Conservation (phyloP, 53 echinoderm and acorn worm species). For the Paelopatides confundens region DNA sequence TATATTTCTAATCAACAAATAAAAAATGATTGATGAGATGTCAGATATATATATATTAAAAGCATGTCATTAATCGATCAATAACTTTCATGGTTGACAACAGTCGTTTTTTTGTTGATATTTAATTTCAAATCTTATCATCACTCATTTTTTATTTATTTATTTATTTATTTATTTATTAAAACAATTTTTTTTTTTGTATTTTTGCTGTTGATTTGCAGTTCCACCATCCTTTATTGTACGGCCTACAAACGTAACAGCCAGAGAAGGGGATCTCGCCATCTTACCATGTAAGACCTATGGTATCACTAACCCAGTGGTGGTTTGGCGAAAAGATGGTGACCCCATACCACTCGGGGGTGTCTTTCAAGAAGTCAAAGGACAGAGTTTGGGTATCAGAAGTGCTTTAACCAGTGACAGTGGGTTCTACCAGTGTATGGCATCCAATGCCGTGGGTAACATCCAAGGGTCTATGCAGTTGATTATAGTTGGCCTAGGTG, state of each 20-base stretch:
- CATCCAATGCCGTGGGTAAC: conserved; percentile 76
- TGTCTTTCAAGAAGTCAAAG: conserved; percentile 36
- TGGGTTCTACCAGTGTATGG: conserved; percentile 90
- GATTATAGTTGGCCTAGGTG: conserved; percentile 80
- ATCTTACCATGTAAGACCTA: conserved; percentile 77
- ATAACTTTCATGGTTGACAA: too few relatives aligned
- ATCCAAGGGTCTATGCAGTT: conserved; percentile 80
- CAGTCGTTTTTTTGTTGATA: too few relatives aligned
- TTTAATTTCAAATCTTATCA: too few relatives aligned
- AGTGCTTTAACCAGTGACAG: conserved; percentile 54
- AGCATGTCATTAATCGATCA: too few relatives aligned
- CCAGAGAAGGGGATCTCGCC: conserved; percentile 48
- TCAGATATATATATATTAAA: too few relatives aligned
- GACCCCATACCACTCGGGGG: conserved; percentile 37
- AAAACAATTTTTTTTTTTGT: conserved; percentile 10
- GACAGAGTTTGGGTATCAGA: conserved; percentile 65
- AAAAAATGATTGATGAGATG: too few relatives aligned
- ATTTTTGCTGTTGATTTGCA: conserved; percentile 47
- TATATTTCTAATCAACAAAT: too few relatives aligned
- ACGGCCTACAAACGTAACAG: conserved; percentile 66
- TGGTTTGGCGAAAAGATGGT: conserved; percentile 70
- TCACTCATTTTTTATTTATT: too few relatives aligned
- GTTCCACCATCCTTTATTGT: conserved; percentile 87
- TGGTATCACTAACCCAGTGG: conserved; percentile 79
- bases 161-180: not conserved